Base-by-base conservation (phyloP, 1,140 invertebrate genomes). In the Papilio dardanus region DNA sequence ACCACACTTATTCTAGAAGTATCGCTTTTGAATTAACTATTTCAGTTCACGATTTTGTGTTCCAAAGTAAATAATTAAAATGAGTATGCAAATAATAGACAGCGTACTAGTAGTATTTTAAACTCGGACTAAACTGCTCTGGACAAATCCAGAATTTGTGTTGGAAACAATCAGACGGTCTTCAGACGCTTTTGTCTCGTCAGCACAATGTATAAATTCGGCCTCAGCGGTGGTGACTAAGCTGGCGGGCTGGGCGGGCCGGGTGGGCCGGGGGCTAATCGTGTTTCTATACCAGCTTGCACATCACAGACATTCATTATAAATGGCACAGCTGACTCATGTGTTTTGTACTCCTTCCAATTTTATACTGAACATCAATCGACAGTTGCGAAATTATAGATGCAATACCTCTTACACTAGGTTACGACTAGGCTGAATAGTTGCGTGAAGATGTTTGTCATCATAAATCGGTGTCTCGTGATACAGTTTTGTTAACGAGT, bases 321-420 rank as follows among this genome's bases (percentile, higher is more conserved):
- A 73, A 73, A 73, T 58, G 71, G 71, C 42, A 16, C 71, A 54
- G 42, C 46, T 73, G 71, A 73, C 33, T 73, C 71, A 71, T 19
- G 8, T 73, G 31, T 73, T 73, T 73, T 73, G 71, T 73, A 73
- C 71, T 58, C 21, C 46, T 54, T 73, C 71, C 71, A 73, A 73
- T 46, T 73, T 21, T 33, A 33, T 54, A 33, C 35, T 33, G 28
- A 73, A 73, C 46, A 58, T 30, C 30, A 28, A 73, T 73, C 71
- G 71, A 58, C 71, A 35, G 46, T 73, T 73, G 71, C 68, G 40
- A 71, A 50, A 71, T 28, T n/a, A 31, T 30, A 46, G n/a, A 46
- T 46, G 42, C 42, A 46, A 19, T 46, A 46, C n/a, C 10, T 50
- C 16, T 50, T 12, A 12, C 10, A 37, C 35, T 37, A 37, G 35